Evolutionary conservation across 1,140 invertebrate genomes (phyloP).

Genomic region (Holotrichia oblita): DNA sequence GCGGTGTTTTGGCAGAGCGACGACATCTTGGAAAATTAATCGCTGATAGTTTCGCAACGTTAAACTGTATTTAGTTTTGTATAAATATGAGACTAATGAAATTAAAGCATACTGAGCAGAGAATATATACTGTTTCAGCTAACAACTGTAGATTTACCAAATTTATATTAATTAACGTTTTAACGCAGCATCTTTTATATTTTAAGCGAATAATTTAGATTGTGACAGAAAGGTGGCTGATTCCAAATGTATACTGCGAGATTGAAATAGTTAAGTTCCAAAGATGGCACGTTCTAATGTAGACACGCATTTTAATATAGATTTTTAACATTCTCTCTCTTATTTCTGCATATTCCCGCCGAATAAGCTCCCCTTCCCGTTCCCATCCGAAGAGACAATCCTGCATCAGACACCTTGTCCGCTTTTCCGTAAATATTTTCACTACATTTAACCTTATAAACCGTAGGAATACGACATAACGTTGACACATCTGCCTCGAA

Average conservation of each 20-base stretch:
- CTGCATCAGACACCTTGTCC: neutral
- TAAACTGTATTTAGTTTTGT: neutral
- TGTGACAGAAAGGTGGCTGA: too few species aligned
- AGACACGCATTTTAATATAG: neutral
- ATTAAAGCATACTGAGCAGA: too few species aligned
- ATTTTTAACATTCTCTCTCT: neutral
- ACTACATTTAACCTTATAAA: slow-evolving; percentile 34
- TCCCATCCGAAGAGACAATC: neutral
- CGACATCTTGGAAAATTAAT: slow-evolving; percentile 22
- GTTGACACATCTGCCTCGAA: slow-evolving; percentile 32
- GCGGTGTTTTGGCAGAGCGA: neutral
- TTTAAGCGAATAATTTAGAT: too few species aligned
- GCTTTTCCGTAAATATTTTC: slow-evolving; percentile 18
- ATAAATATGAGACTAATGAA: neutral
- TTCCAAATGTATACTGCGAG: too few species aligned
- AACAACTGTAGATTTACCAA: too few species aligned
- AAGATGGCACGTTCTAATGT: neutral
- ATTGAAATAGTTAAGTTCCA: too few species aligned
- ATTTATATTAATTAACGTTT: too few species aligned
- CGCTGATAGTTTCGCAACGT: neutral
- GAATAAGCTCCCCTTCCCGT: neutral
- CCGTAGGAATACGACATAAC: neutral
- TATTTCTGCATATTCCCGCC: neutral
- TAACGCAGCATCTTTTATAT: too few species aligned
- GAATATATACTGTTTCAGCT: too few species aligned